phyloP scores from a whole-genome alignment of 2,113 vertebrate genomes.

The Typhlomys cinereus region DNA sequence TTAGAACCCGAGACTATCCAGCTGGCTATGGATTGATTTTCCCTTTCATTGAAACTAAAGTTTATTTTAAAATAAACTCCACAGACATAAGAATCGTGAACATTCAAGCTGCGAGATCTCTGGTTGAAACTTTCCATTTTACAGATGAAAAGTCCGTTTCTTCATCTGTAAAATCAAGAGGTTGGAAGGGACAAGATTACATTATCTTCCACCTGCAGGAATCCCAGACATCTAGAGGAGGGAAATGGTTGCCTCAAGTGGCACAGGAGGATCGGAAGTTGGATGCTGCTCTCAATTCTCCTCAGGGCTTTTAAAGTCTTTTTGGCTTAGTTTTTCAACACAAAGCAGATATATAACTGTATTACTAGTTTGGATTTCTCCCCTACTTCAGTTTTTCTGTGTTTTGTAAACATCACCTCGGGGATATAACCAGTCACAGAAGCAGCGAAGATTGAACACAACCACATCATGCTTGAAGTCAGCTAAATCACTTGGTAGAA shows the following conservation, averaged over 20 bases:
- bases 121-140: slow-evolving; percentile 18
- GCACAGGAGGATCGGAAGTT: background rate
- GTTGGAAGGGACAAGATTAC: background rate
- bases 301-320: slow-evolving; percentile 1
- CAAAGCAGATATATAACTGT: background rate
- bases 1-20: background rate
- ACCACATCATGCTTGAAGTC: background rate
- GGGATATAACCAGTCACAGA: background rate
- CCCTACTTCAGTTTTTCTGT: slow-evolving; percentile 28
- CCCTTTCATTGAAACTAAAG: background rate
- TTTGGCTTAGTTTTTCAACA: background rate
- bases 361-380: background rate
- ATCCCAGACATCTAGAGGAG: background rate
- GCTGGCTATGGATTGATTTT: background rate
- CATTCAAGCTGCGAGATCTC: background rate
- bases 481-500: background rate
- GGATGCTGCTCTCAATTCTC: background rate
- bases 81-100: background rate
- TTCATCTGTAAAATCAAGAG: slow-evolving; percentile 52
- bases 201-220: background rate
- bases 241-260: background rate
- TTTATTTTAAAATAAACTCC: slow-evolving; percentile 34
- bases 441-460: background rate
- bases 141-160: slow-evolving; percentile 41
- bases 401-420: slow-evolving; percentile 29